Percentiles rank a stretch among this genome's conserved stretches.
Conservation (phyloP, 2,797 vertebrate genomes). For the Megalops cyprinoides region DNA sequence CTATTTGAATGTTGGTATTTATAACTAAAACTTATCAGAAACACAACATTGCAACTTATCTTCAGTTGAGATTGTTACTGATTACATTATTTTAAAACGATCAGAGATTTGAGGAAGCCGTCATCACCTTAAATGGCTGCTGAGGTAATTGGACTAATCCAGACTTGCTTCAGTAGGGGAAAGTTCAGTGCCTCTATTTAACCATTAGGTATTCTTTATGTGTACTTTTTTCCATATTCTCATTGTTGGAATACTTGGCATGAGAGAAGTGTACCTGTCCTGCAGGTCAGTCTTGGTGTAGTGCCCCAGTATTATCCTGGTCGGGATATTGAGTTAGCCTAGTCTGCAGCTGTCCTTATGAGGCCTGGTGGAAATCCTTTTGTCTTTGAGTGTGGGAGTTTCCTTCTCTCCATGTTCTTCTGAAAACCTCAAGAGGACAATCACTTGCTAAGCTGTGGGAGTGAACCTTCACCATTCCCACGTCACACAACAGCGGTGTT, state of each 20-base stretch:
- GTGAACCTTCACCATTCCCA: not conserved
- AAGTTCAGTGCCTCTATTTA: not conserved
- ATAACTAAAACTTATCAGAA: too few relatives aligned
- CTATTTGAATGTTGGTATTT: too few relatives aligned
- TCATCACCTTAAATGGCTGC: not conserved
- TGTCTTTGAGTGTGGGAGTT: constrained; percentile 3
- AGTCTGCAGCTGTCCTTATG: not conserved
- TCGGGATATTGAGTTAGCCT: too few relatives aligned
- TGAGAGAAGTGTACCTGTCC: not conserved
- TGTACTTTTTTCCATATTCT: constrained; percentile 1
- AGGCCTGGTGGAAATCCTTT: not conserved
- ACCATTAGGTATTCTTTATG: not conserved
- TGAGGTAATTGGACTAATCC: not conserved
- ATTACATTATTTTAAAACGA: not conserved
- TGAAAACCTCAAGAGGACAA: not conserved
- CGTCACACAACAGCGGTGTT: not conserved
- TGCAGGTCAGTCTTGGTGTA: not conserved
- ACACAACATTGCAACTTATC: too few relatives aligned
- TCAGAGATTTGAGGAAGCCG: not conserved
- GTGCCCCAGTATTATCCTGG: not conserved
- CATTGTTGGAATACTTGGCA: not conserved
- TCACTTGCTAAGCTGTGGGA: not conserved
- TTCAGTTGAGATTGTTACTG: not conserved
- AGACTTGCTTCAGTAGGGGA: constrained; percentile 2
- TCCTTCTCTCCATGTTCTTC: not conserved